Evolutionary conservation across 2,113 vertebrate species (phyloP).

Genomic region (Alligator sinensis): DNA sequence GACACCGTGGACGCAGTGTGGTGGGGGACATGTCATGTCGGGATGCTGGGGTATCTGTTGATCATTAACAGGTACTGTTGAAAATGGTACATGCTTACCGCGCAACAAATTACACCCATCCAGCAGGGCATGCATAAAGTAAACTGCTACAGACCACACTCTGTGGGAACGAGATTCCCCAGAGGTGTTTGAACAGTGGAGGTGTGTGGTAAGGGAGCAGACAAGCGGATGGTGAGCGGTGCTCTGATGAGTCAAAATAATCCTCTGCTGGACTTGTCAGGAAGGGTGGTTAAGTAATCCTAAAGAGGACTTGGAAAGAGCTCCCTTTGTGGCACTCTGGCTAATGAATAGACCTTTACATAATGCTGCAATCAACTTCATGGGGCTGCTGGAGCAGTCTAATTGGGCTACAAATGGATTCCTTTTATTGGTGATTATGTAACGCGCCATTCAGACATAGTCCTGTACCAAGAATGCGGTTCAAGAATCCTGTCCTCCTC

Average conservation of each 20-base stretch:
- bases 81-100: background rate
- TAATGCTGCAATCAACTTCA: conserved; percentile 72
- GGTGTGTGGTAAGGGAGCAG: background rate
- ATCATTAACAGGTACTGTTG: background rate
- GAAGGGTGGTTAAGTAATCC: conserved; percentile 51
- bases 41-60: background rate
- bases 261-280: conserved; percentile 29
- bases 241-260: background rate
- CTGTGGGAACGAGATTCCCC: background rate
- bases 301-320: conserved; percentile 51
- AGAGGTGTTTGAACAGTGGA: background rate
- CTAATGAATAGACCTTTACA: conserved; percentile 74
- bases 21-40: background rate
- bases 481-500: conserved; percentile 1
- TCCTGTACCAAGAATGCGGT: background rate
- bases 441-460: conserved; percentile 29
- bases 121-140: background rate
- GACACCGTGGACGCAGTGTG: background rate
- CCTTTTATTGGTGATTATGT: conserved; percentile 60
- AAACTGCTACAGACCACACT: background rate
- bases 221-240: background rate
- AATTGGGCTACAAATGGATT: conserved; percentile 64
- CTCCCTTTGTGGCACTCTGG: conserved; percentile 64
- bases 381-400: conserved; percentile 59
- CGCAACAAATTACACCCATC: background rate